Conservation (phyloP, 2,113 vertebrate genomes). For the Gymnorhina tibicen region DNA sequence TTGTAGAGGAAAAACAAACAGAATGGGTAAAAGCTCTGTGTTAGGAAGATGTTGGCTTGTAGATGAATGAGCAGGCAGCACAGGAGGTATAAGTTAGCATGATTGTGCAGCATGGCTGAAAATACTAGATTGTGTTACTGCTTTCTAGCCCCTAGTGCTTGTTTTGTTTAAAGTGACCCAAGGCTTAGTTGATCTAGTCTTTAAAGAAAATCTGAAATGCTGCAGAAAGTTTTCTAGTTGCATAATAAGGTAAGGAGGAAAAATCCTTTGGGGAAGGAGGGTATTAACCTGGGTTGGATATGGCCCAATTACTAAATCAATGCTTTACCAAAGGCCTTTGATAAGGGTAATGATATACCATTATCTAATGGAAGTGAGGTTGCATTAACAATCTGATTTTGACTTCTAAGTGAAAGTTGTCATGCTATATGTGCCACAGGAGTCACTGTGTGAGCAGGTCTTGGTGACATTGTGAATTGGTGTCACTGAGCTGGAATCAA, state of each 20-base stretch:
- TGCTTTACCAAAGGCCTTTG: not conserved
- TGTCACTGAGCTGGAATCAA: not conserved
- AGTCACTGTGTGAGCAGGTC: not conserved
- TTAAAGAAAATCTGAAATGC: not conserved
- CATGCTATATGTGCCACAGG: fast-evolving
- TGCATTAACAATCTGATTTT: not conserved
- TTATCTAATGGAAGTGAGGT: not conserved
- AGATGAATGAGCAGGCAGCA: not conserved
- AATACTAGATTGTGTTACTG: not conserved
- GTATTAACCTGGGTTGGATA: not conserved
- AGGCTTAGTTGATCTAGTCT: not conserved
- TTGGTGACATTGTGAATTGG: not conserved
- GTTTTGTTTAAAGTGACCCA: not conserved
- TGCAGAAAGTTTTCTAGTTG: not conserved
- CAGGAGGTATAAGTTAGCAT: not conserved
- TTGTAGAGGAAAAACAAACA: not conserved
- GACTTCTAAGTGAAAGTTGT: not conserved
- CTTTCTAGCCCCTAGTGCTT: not conserved
- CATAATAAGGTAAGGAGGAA: not conserved
- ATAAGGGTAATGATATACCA: not conserved
- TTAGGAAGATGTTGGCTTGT: not conserved
- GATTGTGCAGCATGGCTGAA: not conserved
- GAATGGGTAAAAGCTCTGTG: not conserved
- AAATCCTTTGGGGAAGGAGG: not conserved
- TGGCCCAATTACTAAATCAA: not conserved